Evolutionary conservation across 2,888 invertebrate species (phyloP).

Genomic region (Eubasilissa splendida): DNA sequence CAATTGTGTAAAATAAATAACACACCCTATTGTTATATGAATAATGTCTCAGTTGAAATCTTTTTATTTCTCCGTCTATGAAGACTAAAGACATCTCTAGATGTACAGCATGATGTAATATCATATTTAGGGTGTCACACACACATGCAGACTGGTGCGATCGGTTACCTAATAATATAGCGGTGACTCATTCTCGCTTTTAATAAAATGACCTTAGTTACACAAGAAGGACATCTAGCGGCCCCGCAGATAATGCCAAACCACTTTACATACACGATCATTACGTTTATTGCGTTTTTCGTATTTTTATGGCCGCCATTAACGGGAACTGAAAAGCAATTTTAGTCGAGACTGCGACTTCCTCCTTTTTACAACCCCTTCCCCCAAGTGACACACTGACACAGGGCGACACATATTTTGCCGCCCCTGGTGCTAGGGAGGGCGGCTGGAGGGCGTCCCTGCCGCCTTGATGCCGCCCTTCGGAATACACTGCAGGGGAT

Average conservation of each 20-base stretch:
- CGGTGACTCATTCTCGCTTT: constrained; percentile 2
- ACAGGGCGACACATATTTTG: constrained; percentile 54
- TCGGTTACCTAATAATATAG: constrained; percentile 16
- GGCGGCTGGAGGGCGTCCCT: constrained; percentile 27
- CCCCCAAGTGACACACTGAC: constrained; percentile 55
- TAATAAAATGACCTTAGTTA: constrained; percentile 32
- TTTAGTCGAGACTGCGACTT: constrained; percentile 35
- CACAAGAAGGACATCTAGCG: constrained; percentile 5
- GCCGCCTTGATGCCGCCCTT: constrained; percentile 26
- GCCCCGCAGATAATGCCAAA: constrained; percentile 3
- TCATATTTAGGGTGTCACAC: not conserved
- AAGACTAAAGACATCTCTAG: no score
- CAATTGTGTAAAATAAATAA: no score
- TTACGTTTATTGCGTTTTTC: constrained; percentile 46
- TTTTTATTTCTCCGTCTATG: no score
- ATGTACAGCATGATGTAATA: not conserved
- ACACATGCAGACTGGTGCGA: not conserved
- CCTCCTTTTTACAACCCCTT: constrained; percentile 51
- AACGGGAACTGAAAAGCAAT: constrained; percentile 44
- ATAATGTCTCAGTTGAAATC: no score
- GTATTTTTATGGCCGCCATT: constrained; percentile 51
- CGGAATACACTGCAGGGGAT: no score
- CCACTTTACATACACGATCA: constrained; percentile 38
- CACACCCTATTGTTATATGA: no score
- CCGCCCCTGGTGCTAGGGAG: constrained; percentile 14